A percentile compares a stretch with the other conserved stretches of the same genome.
phyloP scores from a whole-genome alignment of 2,113 vertebrate genomes.

The Macrotus californicus region DNA sequence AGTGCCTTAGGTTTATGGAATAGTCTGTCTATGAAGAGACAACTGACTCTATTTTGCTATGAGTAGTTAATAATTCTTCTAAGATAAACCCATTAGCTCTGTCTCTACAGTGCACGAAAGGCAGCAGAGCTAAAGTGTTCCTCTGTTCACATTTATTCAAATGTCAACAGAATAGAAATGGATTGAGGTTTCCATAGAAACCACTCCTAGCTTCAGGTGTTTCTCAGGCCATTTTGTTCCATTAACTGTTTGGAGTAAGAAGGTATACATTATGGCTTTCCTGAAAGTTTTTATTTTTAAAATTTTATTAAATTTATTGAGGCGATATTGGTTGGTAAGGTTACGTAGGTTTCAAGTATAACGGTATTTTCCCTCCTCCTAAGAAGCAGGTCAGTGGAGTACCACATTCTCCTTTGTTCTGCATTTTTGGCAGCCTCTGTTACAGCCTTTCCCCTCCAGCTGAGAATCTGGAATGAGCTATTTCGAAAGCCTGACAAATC shows the following conservation, averaged over 20 bases:
- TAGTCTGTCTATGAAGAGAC: not conserved
- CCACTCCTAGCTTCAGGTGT: conserved; percentile 20
- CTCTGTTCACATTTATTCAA: conserved; percentile 22
- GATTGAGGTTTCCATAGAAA: conserved; percentile 63
- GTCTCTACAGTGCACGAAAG: not conserved
- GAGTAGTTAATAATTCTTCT: not conserved
- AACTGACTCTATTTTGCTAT: not conserved
- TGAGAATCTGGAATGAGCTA: not conserved
- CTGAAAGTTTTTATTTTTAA: not conserved
- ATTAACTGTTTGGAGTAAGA: not conserved
- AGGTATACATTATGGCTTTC: not conserved
- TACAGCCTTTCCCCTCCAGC: not conserved
- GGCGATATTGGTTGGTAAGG: not conserved
- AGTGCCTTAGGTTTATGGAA: not conserved
- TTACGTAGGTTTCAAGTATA: not conserved
- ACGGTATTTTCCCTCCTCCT: not conserved
- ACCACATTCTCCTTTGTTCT: not conserved
- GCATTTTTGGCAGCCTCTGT: not conserved
- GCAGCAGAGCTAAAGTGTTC: not conserved
- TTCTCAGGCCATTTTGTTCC: not conserved
- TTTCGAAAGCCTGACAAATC: not conserved
- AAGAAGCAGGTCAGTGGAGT: not conserved
- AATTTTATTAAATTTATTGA: not conserved
- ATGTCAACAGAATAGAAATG: conserved; percentile 24
- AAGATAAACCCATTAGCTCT: not conserved